Evolutionary conservation across 2,113 vertebrate species (phyloP).

Genomic region (Sander vitreus): DNA sequence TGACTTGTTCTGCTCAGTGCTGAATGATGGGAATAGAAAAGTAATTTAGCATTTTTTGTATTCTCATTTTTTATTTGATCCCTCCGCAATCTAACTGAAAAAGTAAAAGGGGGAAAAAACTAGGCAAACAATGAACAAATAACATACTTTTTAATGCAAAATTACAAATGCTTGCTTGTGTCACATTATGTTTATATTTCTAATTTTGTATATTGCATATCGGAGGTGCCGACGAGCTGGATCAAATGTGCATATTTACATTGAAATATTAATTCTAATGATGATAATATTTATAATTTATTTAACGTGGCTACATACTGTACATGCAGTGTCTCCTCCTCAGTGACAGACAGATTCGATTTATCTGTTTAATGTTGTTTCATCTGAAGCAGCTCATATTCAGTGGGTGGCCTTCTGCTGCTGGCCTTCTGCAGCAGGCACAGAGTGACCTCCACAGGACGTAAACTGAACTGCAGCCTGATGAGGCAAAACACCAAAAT

Average conservation of each 20-base stretch:
- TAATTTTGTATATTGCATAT: not conserved
- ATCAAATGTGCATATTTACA: not conserved
- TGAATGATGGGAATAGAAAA: not conserved
- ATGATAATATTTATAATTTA: not conserved
- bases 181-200: not conserved
- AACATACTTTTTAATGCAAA: not conserved
- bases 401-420: slow-evolving; percentile 28
- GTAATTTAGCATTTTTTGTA: not conserved
- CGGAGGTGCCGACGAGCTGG: not conserved
- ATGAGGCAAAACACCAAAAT: not conserved
- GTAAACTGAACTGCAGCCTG: slow-evolving; percentile 42
- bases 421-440: slow-evolving; percentile 47
- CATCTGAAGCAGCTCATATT: slow-evolving; percentile 18
- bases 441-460: slow-evolving; percentile 76
- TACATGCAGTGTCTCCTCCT: slow-evolving; percentile 19
- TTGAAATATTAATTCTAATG: not conserved
- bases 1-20: not conserved
- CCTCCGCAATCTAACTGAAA: not conserved
- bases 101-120: not conserved
- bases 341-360: slow-evolving; percentile 21
- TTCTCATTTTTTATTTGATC: not conserved
- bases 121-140: too few relatives aligned
- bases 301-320: slow-evolving; percentile 1
- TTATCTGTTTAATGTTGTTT: slow-evolving; percentile 13
- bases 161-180: not conserved